These are phyloP conservation scores for Gymnoscopelus braueri DNA, from an alignment of 2,797 vertebrate genomes.

Conservation along the genomic window DNA sequence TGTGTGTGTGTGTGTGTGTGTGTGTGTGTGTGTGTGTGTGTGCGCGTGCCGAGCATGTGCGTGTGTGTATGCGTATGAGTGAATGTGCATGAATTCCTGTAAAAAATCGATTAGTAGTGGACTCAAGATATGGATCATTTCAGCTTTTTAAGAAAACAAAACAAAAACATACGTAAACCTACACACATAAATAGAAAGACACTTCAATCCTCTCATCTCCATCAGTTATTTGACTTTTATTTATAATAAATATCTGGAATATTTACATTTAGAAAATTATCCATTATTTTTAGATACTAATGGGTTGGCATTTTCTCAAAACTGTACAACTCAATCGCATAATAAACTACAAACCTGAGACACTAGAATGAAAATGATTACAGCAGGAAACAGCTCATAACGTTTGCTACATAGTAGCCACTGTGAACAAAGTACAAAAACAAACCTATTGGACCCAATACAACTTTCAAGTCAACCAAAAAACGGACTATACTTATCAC, in stretches of 20 bases:
- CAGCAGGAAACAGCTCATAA: slow-evolving; percentile 77
- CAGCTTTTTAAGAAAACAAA: not conserved
- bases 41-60: too few relatives aligned
- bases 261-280: slow-evolving; percentile 95
- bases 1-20: slow-evolving; percentile 7
- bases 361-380: slow-evolving; percentile 82
- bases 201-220: slow-evolving; percentile 44
- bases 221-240: slow-evolving; percentile 85
- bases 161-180: slow-evolving; percentile 7
- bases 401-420: slow-evolving; percentile 92
- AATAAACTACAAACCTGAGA: slow-evolving; percentile 85
- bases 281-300: slow-evolving; percentile 79
- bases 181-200: slow-evolving; percentile 43
- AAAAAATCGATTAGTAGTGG: too few relatives aligned
- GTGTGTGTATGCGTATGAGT: too few relatives aligned
- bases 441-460: slow-evolving; percentile 58
- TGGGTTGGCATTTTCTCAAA: slow-evolving; percentile 79
- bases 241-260: slow-evolving; percentile 92
- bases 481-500: slow-evolving; percentile 72
- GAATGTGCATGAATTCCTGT: too few relatives aligned
- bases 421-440: slow-evolving; percentile 63
- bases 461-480: slow-evolving; percentile 71
- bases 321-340: slow-evolving; percentile 76
- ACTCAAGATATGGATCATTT: too few relatives aligned
- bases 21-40: too few relatives aligned